phyloP scores from a whole-genome alignment of 2,888 invertebrate species.

The Serrognathus titanus region DNA sequence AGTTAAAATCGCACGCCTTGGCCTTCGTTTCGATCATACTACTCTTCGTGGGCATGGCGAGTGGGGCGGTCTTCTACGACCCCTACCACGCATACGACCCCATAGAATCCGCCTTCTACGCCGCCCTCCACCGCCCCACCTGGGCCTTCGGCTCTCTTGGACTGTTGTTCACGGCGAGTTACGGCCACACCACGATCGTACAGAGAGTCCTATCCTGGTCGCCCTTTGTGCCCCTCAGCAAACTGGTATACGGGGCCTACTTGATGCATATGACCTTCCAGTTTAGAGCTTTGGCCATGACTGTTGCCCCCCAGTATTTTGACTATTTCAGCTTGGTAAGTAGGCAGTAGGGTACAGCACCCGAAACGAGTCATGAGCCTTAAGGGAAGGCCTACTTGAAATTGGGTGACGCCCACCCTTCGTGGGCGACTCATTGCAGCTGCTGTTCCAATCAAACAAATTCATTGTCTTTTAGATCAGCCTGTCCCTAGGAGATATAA shows the following conservation, averaged over 20 bases:
- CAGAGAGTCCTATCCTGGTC: constrained; percentile 54
- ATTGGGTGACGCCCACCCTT: no score
- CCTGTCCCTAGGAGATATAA: constrained; percentile 49
- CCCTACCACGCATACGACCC: constrained; percentile 50
- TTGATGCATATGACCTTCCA: constrained; percentile 56
- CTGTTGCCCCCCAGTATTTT: constrained; percentile 49
- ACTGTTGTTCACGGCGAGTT: constrained; percentile 53
- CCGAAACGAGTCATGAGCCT: no score
- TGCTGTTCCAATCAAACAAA: constrained; percentile 3
- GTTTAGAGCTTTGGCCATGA: constrained; percentile 50
- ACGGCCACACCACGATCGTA: constrained; percentile 47
- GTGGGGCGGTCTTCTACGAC: constrained; percentile 54
- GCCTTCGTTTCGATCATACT: constrained; percentile 46
- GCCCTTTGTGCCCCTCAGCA: constrained; percentile 58
- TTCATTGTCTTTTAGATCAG: constrained; percentile 45
- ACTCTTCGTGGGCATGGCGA: constrained; percentile 50
- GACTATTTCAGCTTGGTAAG: constrained; percentile 45
- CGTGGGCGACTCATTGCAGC: neutral
- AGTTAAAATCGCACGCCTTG: constrained; percentile 53
- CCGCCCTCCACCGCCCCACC: constrained; percentile 54
- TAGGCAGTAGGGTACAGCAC: neutral
- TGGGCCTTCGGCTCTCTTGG: constrained; percentile 55
- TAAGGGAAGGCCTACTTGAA: no score
- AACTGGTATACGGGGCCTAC: constrained; percentile 59
- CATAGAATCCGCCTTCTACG: constrained; percentile 55